These are phyloP conservation scores for Drosophila insularis DNA, from an alignment of 1,140 invertebrate species.

Conservation along the genomic window DNA sequence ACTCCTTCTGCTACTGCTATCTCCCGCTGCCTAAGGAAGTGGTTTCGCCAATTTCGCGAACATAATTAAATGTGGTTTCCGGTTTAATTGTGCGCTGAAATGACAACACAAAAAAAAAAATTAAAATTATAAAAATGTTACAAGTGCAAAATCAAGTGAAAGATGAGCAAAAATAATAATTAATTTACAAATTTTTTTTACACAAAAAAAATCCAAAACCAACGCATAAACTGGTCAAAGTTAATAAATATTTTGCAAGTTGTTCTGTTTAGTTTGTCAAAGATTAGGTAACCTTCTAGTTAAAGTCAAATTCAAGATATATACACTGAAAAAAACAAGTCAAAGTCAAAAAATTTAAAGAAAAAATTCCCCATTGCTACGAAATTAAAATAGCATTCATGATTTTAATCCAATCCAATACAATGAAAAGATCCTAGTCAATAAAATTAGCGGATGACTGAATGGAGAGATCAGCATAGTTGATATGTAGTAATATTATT, in stretches of 20 bases:
- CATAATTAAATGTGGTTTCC: constrained; percentile 19
- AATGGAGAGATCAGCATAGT: too few species aligned
- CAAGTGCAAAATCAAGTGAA: constrained; percentile 8
- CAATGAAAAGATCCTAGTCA: too few species aligned
- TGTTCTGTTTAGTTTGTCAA: background rate
- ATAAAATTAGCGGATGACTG: too few species aligned
- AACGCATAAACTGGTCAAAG: background rate
- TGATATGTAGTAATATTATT: too few species aligned
- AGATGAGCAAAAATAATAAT: constrained; percentile 7
- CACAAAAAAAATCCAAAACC: background rate
- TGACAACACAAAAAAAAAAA: background rate
- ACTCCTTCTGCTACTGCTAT: background rate
- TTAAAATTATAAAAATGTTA: background rate
- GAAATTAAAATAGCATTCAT: too few species aligned
- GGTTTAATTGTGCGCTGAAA: constrained; percentile 5
- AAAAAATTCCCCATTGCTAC: too few species aligned
- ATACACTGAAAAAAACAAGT: too few species aligned
- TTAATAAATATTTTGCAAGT: background rate
- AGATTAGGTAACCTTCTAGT: background rate
- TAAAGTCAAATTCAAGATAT: background rate
- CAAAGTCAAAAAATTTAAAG: too few species aligned
- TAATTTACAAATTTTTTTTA: background rate
- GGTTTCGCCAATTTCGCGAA: constrained; percentile 24
- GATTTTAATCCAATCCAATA: too few species aligned
- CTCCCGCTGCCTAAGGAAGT: constrained; percentile 16